Evolutionary conservation across 2,113 vertebrate species (phyloP), one percentile per base, ranked within the genome.

Genomic region (Ovis canadensis): DNA sequence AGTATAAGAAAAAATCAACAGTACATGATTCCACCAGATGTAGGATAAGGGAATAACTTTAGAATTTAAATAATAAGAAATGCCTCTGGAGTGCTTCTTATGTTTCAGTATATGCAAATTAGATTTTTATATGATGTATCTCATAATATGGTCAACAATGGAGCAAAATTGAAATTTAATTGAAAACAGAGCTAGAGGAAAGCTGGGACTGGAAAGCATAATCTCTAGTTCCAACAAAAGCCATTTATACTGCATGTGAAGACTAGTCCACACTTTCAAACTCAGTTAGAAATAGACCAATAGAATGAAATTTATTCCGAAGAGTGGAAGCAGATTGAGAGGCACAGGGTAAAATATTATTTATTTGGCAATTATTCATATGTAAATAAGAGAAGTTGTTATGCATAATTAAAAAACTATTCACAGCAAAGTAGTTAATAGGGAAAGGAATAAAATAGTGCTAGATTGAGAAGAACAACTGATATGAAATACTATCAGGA

Each of bases 71-170:
- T 84, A 95, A 94, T 85, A 77, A 95, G 88, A 96, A 93, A 62
- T 93, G 89, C 55, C 88, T 97, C 96, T 97, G 88, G 93, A 94
- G 87, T 93, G 52, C 43, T 77, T 96, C 86, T 93, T 93, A 96
- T 96, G 91, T 98, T 98, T 95, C 64, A 31, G 54, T 91, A n/a
- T 97, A 98, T 96, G 74, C 87, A 97, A 94, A 97, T 95, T 96
- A 90, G 86, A 88, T 96, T 96, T 74, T 96, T 74, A 83, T 90
- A 93, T 90, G 67, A 50, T 48, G 31, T 48, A 60, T 92, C 67
- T 94, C 87, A 96, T 87, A 93, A 89, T 59, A 78, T 45, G 36
- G 57, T 25, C 48, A 91, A 96, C 83, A 88, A 74, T 64, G 54
- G 83, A 82, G 48, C 83, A 64, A 96, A 93, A 81, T 74, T 90